Conservation (phyloP, 2,888 invertebrate genomes). For the Camptogramma bilineatum region DNA sequence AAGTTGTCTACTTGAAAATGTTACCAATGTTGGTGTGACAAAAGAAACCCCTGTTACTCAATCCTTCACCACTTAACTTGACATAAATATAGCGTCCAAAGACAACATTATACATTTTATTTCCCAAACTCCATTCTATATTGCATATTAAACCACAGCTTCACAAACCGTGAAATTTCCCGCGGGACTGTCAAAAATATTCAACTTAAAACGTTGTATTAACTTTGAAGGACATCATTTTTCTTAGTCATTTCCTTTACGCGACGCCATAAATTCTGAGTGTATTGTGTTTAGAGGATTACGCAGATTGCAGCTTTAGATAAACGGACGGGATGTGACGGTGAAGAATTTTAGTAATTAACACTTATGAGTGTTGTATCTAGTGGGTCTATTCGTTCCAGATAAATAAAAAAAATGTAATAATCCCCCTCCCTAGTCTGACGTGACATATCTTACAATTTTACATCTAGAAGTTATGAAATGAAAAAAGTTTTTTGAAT, state of each 20-base stretch:
- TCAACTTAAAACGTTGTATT: conserved; percentile 42
- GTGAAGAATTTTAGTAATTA: not conserved
- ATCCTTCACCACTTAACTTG: conserved; percentile 3
- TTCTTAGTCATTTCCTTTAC: conserved; percentile 39
- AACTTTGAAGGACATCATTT: conserved; percentile 40
- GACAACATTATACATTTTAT: conserved; percentile 20
- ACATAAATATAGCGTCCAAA: conserved; percentile 11
- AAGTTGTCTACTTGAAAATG: not conserved
- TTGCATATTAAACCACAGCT: conserved; percentile 23
- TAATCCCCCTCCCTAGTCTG: too few species aligned
- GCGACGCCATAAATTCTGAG: conserved; percentile 29
- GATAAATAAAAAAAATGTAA: too few species aligned
- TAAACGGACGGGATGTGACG: not conserved
- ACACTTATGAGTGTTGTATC: too few species aligned
- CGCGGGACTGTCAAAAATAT: conserved; percentile 39
- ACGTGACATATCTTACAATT: too few species aligned
- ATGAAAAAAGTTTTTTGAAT: too few species aligned
- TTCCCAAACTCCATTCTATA: conserved; percentile 33
- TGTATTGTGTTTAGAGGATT: conserved; percentile 32
- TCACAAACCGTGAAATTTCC: conserved; percentile 40
- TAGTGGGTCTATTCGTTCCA: too few species aligned
- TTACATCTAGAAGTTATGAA: too few species aligned
- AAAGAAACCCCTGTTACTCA: not conserved
- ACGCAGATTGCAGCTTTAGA: conserved; percentile 32
- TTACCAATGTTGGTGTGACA: not conserved